Evolutionary conservation across 2,113 vertebrate species (phyloP).

Genomic region (Macrotus californicus): DNA sequence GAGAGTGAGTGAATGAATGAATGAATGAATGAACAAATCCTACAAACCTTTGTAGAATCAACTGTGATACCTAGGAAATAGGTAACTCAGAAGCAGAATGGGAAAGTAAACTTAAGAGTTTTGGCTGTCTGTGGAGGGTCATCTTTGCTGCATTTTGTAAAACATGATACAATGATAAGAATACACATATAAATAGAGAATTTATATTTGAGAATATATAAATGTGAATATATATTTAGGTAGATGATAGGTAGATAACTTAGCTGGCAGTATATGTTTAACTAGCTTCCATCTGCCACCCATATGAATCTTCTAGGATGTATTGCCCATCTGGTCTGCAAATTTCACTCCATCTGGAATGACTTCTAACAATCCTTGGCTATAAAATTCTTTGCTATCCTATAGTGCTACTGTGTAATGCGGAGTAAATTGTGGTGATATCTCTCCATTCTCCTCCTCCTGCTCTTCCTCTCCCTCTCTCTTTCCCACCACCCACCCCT

Average conservation of each 20-base stretch:
- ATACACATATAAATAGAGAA: not conserved
- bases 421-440: not conserved
- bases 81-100: not conserved
- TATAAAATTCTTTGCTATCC: conserved; percentile 31
- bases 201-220: not conserved
- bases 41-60: not conserved
- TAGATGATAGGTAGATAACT: not conserved
- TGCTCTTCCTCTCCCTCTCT: no score
- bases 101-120: not conserved
- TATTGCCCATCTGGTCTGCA: conserved; percentile 40
- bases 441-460: not conserved
- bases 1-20: not conserved
- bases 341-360: conserved; percentile 39
- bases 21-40: not conserved
- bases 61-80: not conserved
- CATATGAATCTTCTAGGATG: not conserved
- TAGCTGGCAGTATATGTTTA: not conserved
- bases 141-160: not conserved
- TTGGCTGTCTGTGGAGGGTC: not conserved
- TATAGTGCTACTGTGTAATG: not conserved
- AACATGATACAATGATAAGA: not conserved
- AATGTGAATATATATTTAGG: not conserved
- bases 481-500: not conserved
- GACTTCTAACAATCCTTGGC: conserved; percentile 9
- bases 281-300: not conserved